These are phyloP conservation scores for Trachemys scripta DNA, from an alignment of 2,113 vertebrate genomes.

Conservation along the genomic window DNA sequence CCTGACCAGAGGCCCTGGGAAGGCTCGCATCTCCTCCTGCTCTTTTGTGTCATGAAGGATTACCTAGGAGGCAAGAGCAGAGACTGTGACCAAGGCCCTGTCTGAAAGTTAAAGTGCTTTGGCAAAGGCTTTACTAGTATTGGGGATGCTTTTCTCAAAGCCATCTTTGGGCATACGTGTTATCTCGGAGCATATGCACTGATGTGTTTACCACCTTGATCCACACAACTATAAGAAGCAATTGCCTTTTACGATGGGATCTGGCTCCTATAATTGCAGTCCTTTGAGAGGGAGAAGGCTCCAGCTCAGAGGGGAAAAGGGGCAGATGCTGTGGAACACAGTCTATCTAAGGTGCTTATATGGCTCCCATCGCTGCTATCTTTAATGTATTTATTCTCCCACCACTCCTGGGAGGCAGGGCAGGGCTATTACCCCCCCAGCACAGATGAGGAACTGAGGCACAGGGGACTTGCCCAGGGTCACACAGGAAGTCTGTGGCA, in stretches of 20 bases:
- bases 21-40: conserved; percentile 87
- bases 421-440: too few relatives aligned
- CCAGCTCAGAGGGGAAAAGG: neutral
- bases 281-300: neutral
- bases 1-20: conserved; percentile 91
- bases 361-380: neutral
- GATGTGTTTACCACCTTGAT: neutral
- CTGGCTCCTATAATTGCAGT: neutral
- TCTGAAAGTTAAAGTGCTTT: neutral
- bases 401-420: neutral
- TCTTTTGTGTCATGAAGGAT: conserved; percentile 85
- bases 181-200: neutral
- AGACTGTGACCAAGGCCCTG: neutral
- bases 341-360: neutral
- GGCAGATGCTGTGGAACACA: neutral
- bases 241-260: neutral
- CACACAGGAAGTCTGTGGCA: neutral
- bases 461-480: neutral
- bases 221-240: neutral
- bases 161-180: neutral
- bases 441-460: neutral
- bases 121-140: neutral
- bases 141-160: neutral
- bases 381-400: neutral
- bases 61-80: conserved; percentile 75